Conservation (phyloP, 2,888 invertebrate species). For the Agriopis aurantiaria region DNA sequence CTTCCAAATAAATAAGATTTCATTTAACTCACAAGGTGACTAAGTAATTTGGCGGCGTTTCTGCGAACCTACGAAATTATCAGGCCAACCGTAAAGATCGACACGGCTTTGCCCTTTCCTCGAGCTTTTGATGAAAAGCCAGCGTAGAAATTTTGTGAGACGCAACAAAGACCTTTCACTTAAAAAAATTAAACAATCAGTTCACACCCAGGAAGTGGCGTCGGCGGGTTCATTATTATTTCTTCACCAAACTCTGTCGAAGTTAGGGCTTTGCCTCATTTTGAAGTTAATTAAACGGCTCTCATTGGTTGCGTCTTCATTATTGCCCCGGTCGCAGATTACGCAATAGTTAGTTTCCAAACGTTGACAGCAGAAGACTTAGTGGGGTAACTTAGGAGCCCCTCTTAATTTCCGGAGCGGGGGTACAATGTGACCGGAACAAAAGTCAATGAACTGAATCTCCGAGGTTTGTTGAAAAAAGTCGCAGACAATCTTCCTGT, state of each 20-base stretch:
- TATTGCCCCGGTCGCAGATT: constrained; percentile 59
- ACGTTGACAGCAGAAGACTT: constrained; percentile 39
- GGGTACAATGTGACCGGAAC: constrained; percentile 34
- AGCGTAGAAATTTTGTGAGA: constrained; percentile 2
- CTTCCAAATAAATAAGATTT: neutral
- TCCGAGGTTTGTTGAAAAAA: constrained; percentile 18
- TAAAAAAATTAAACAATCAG: constrained; percentile 42
- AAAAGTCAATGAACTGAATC: constrained; percentile 29
- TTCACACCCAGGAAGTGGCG: constrained; percentile 42
- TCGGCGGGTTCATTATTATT: constrained; percentile 69
- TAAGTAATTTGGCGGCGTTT: constrained; percentile 2
- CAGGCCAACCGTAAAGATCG: constrained; percentile 11
- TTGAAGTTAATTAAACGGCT: constrained; percentile 79
- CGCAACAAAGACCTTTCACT: constrained; percentile 35
- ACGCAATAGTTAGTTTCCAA: constrained; percentile 39
- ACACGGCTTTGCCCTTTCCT: constrained; percentile 12
- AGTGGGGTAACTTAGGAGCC: constrained; percentile 37
- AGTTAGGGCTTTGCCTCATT: constrained; percentile 65
- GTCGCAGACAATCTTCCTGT: constrained; percentile 1
- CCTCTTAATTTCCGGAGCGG: constrained; percentile 44
- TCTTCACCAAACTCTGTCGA: constrained; percentile 62
- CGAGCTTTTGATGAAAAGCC: constrained; percentile 10
- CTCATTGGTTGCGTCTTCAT: constrained; percentile 72
- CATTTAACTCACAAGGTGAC: neutral
- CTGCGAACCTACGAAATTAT: neutral